Evolutionary conservation across 2,797 vertebrate species (phyloP).

Genomic region (Lutjanus argentimaculatus): DNA sequence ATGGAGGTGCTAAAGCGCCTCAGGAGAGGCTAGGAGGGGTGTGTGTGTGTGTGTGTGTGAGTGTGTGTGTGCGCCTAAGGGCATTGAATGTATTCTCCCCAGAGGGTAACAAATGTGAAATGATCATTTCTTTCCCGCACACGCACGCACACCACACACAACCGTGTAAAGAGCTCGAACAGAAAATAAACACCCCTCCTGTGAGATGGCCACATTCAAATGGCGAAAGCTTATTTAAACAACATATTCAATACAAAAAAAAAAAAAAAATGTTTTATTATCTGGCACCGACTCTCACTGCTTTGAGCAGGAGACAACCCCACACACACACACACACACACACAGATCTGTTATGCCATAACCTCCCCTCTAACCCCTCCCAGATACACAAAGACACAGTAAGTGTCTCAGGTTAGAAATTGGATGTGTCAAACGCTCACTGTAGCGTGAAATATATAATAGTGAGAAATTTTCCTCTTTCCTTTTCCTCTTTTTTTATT

Average conservation of each 20-base stretch:
- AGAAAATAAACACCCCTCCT: constrained; percentile 42
- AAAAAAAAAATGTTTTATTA: constrained; percentile 34
- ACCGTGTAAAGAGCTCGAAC: constrained; percentile 19
- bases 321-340: constrained; percentile 18
- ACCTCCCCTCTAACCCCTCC: constrained; percentile 53
- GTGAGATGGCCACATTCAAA: constrained; percentile 45
- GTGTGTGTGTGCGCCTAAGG: constrained; percentile 24
- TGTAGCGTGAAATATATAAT: constrained; percentile 66
- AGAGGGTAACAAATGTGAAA: constrained; percentile 59
- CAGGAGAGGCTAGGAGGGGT: constrained; percentile 35
- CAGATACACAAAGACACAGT: constrained; percentile 59
- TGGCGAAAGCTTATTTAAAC: constrained; percentile 55
- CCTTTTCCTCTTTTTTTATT: constrained; percentile 29
- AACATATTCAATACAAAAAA: constrained; percentile 52
- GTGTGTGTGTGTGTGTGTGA: constrained; percentile 29
- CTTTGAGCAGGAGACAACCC: constrained; percentile 27
- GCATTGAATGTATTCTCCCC: constrained; percentile 39
- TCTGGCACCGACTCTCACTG: constrained; percentile 2
- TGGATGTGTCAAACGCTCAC: constrained; percentile 68
- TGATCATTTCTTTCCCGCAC: constrained; percentile 49
- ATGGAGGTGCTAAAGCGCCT: constrained; percentile 53
- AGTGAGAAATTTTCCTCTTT: constrained; percentile 50
- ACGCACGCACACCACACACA: constrained; percentile 2
- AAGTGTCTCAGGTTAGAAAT: constrained; percentile 67
- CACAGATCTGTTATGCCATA: constrained; percentile 44